Percentiles rank a stretch among this genome's conserved stretches.
These are phyloP conservation scores for Marmota flaviventris DNA, from an alignment of 2,113 vertebrate species.

Conservation along the genomic window DNA sequence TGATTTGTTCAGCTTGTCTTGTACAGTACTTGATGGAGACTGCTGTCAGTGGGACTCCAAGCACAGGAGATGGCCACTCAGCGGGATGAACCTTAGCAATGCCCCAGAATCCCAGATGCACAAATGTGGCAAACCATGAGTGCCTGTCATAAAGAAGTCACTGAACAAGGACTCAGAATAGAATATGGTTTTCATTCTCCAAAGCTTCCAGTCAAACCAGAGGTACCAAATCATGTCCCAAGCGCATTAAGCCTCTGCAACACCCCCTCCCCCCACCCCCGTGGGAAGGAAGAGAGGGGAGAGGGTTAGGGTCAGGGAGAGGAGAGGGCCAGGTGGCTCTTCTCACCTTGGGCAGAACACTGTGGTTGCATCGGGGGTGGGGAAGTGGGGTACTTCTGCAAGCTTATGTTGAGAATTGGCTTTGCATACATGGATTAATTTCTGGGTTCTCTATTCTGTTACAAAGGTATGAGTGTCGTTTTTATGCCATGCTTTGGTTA, in stretches of 20 bases:
- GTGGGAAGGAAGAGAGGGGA: too few relatives aligned
- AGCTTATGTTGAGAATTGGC: too few relatives aligned
- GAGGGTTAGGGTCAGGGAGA: too few relatives aligned
- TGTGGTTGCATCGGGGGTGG: neutral
- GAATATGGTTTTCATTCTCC: too few relatives aligned
- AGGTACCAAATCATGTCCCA: neutral
- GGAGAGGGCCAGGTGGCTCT: neutral
- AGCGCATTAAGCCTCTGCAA: neutral
- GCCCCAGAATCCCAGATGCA: neutral
- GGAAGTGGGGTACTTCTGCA: too few relatives aligned
- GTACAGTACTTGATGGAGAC: neutral
- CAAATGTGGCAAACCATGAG: neutral
- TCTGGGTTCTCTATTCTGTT: too few relatives aligned
- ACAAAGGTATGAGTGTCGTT: too few relatives aligned
- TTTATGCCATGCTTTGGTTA: too few relatives aligned
- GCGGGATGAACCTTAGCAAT: neutral
- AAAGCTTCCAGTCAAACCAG: neutral
- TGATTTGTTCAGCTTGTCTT: neutral
- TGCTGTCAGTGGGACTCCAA: neutral
- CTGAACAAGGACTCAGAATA: neutral
- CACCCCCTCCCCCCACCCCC: too few relatives aligned
- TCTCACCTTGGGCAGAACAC: neutral
- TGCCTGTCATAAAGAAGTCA: neutral
- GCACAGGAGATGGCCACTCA: neutral
- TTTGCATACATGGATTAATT: too few relatives aligned